Percentiles rank a stretch among this genome's conserved stretches.
Evolutionary conservation across 2,113 vertebrate genomes (phyloP).

Genomic region (Urocitellus parryii): DNA sequence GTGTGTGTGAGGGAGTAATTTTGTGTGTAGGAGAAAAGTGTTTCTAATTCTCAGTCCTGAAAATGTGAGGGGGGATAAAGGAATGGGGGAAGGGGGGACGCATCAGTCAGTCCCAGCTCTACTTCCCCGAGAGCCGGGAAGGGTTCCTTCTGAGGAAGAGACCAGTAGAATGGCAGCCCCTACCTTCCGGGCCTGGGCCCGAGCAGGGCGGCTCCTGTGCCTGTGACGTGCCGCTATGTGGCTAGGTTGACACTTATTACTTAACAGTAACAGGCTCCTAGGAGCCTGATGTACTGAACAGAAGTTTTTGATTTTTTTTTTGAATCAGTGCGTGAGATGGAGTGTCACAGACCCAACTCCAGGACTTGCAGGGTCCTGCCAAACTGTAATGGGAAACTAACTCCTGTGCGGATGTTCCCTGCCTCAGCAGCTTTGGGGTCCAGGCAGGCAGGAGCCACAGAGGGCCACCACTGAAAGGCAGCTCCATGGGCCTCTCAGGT

Average conservation of each 20-base stretch:
- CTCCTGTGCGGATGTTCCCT: fast-evolving
- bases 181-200: neutral
- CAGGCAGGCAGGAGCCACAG: too few species aligned
- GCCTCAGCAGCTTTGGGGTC: neutral
- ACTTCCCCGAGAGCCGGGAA: constrained; percentile 37
- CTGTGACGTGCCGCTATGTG: neutral
- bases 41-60: constrained; percentile 76
- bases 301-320: constrained; percentile 72
- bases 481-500: neutral
- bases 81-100: constrained; percentile 18
- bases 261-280: neutral
- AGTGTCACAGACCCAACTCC: constrained; percentile 32
- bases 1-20: constrained; percentile 69
- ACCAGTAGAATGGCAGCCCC: neutral
- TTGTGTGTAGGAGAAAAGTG: constrained; percentile 79
- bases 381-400: neutral
- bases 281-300: constrained; percentile 18
- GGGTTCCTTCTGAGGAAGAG: constrained; percentile 43
- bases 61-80: constrained; percentile 53
- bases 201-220: neutral
- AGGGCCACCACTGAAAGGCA: neutral
- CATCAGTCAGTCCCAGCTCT: neutral
- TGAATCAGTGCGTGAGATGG: constrained; percentile 54
- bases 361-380: constrained; percentile 21
- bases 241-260: neutral